Evolutionary conservation across 1,140 invertebrate genomes (phyloP), one percentile per base, ranked within the genome.

Genomic region (Trichonephila clavata): DNA sequence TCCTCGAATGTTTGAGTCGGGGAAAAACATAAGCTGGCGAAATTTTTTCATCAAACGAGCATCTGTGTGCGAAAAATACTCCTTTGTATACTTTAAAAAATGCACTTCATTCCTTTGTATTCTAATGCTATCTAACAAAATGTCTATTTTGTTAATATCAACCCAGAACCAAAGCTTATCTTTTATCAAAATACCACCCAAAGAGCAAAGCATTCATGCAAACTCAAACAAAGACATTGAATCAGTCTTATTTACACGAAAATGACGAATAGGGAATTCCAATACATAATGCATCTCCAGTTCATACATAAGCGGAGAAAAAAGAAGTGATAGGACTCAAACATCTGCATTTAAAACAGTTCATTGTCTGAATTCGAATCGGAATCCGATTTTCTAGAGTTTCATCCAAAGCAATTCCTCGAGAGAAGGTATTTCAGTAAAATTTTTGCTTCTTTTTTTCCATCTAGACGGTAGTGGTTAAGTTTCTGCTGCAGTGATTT

Each of bases 261-360:
- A 90, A 90, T 77, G 68, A 61, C 68, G 71, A 90, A 81, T 90
- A 21, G 59, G 50, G 71, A 39, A 61, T 57, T 20, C 59, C 61
- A 77, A 90, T 90, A 90, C 89, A 90, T 90, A 90, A 90, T 90
- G 89, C 89, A 90, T 80, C 24, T 59, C 27, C 16, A 27, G 7
- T 80, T 81, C 61, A 39, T 81, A 27, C 57, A 59, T 77, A n/a
- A 50, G 21, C 63, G 2, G 13, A 50, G 32, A 43, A 50, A 68
- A 86, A 60, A 50, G 71, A 90, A 90, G 27, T n/a, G 89, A 90
- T 61, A 60, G 68, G 57, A 81, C 68, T 80, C 68, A 90, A 90
- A 81, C 89, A 80, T 80, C 68, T 90, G 89, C 89, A 90, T 90
- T 90, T 90, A 90, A 90, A 90, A 90, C 89, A 90, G 68, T 81